Conservation (phyloP, 2,113 vertebrate species). For the Nesogale talazaci region DNA sequence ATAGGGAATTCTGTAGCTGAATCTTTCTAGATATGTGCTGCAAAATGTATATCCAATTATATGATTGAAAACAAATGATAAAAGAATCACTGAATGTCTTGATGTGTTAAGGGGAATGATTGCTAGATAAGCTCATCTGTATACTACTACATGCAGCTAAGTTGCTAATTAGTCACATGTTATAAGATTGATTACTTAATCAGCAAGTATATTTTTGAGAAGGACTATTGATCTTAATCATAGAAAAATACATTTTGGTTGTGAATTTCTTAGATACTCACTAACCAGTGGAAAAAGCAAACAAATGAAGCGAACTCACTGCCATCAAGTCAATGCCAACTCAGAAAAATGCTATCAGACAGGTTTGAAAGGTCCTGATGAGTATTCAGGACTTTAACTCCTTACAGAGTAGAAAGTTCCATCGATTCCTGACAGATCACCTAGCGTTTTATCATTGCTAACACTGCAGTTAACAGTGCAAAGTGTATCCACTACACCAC, state of each 20-base stretch:
- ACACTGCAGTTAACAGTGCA: too few relatives aligned
- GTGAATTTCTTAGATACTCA: not conserved
- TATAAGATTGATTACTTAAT: slow-evolving; percentile 55
- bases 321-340: too few relatives aligned
- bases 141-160: slow-evolving; percentile 16
- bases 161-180: slow-evolving; percentile 7
- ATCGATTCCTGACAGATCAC: too few relatives aligned
- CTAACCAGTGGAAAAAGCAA: not conserved
- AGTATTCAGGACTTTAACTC: too few relatives aligned
- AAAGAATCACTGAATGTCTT: slow-evolving; percentile 42
- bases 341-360: too few relatives aligned
- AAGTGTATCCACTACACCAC: not conserved
- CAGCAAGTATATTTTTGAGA: not conserved
- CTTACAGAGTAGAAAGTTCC: too few relatives aligned
- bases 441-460: too few relatives aligned
- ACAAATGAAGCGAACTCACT: too few relatives aligned
- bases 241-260: not conserved
- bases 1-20: slow-evolving; percentile 8
- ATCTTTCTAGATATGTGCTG: slow-evolving; percentile 29
- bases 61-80: slow-evolving; percentile 5
- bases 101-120: slow-evolving; percentile 18
- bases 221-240: slow-evolving; percentile 13
- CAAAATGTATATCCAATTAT: not conserved
- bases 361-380: too few relatives aligned
- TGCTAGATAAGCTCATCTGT: not conserved